A percentile compares a stretch with the other conserved stretches of the same genome.
phyloP scores from a whole-genome alignment of 1,140 invertebrate genomes.

The Trachymyrmex septentrionalis region DNA sequence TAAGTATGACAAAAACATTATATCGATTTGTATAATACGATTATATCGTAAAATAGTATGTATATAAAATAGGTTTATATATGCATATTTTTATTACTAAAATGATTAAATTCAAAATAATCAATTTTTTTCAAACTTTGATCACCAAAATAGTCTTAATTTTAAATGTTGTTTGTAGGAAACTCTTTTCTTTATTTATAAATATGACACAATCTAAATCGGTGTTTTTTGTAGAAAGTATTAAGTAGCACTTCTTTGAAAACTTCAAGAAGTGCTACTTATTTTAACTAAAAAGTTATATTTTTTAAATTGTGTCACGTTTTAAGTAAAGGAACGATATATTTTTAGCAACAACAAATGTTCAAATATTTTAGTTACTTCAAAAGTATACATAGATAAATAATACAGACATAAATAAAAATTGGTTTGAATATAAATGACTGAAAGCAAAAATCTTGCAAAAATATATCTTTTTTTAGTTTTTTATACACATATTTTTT shows the following conservation, averaged over 20 bases:
- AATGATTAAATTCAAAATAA: no score
- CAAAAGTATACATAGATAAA: no score
- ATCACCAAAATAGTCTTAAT: no score
- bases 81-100: background rate
- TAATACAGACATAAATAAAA: background rate
- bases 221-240: no score
- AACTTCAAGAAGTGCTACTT: no score
- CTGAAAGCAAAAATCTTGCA: background rate
- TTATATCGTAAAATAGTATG: background rate
- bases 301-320: no score
- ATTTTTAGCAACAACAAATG: background rate
- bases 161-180: no score
- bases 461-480: background rate
- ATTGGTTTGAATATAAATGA: background rate
- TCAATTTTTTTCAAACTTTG: no score
- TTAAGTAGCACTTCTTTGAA: no score
- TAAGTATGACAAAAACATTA: background rate
- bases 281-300: no score
- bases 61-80: background rate
- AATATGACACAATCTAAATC: no score
- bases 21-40: background rate
- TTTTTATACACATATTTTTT: slow-evolving; percentile 4
- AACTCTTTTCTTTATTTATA: no score
- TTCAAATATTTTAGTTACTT: background rate
- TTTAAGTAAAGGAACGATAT: background rate